Conservation (phyloP, 53 echinoderm and acorn worm species). For the Holothuria scabra region DNA sequence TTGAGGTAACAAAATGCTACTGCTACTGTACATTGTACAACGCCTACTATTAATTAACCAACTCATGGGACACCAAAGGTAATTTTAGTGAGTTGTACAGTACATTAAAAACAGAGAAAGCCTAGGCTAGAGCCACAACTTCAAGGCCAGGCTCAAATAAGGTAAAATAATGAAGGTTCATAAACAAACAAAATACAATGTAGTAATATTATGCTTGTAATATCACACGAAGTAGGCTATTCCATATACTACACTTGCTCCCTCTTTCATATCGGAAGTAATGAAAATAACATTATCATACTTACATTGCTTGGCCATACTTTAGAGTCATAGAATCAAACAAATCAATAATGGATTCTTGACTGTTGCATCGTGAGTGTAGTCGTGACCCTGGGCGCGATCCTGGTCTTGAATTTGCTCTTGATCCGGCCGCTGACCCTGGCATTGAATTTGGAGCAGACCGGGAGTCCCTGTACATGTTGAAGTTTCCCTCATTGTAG, state of each 20-base stretch:
- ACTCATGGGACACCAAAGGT: too few relatives aligned
- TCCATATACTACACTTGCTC: background rate
- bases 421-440: constrained; percentile 71
- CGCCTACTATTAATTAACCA: too few relatives aligned
- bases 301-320: constrained; percentile 67
- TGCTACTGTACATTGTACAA: too few relatives aligned
- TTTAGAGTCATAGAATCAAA: constrained; percentile 86
- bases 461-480: constrained; percentile 52
- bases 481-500: constrained; percentile 11
- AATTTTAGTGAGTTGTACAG: too few relatives aligned
- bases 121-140: too few relatives aligned
- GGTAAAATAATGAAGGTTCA: too few relatives aligned
- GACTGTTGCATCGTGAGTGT: constrained; percentile 86
- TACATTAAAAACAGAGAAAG: too few relatives aligned
- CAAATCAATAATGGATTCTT: constrained; percentile 93
- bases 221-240: background rate
- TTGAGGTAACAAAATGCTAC: too few relatives aligned
- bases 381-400: constrained; percentile 81
- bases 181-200: too few relatives aligned
- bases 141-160: too few relatives aligned
- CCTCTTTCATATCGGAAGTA: background rate
- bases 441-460: constrained; percentile 51
- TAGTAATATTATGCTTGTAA: too few relatives aligned
- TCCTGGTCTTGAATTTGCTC: constrained; percentile 77
- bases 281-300: background rate